phyloP scores from a whole-genome alignment of 1,140 invertebrate species.

The Copidosoma floridanum region DNA sequence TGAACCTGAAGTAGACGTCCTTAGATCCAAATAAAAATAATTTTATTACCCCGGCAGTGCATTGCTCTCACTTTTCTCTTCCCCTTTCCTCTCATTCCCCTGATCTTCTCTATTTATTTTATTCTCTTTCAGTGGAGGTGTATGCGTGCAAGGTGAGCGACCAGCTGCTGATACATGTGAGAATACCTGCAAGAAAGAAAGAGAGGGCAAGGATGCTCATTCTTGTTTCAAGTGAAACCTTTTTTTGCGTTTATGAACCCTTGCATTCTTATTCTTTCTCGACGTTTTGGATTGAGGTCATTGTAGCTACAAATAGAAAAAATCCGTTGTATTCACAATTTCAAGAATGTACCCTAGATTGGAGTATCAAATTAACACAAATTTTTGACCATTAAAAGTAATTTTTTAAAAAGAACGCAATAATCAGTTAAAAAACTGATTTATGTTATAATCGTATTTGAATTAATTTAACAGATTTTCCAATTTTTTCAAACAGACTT shows the following conservation, averaged over 20 bases:
- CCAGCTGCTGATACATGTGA: slow-evolving; percentile 1
- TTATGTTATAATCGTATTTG: too few relatives aligned
- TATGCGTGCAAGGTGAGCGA: slow-evolving; percentile 27
- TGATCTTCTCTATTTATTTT: neutral
- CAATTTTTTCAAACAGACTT: too few relatives aligned
- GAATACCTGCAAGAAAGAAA: too few relatives aligned
- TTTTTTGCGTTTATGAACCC: neutral
- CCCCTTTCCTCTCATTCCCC: neutral
- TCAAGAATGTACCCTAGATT: too few relatives aligned
- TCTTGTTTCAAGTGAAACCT: neutral
- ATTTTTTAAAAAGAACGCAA: too few relatives aligned
- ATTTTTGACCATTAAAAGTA: too few relatives aligned
- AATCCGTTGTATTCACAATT: neutral
- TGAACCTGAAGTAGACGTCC: slow-evolving; percentile 52
- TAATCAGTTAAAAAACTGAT: too few relatives aligned
- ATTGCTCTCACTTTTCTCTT: neutral
- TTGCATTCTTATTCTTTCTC: neutral
- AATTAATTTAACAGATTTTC: too few relatives aligned
- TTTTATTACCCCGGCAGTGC: slow-evolving; percentile 43
- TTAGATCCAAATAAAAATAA: slow-evolving; percentile 51
- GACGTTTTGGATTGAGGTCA: neutral
- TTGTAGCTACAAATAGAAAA: neutral
- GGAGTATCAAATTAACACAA: too few relatives aligned
- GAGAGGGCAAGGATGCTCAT: neutral
- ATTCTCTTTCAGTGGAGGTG: neutral